phyloP scores from a whole-genome alignment of 1,140 invertebrate genomes.

The Apolygus lucorum region DNA sequence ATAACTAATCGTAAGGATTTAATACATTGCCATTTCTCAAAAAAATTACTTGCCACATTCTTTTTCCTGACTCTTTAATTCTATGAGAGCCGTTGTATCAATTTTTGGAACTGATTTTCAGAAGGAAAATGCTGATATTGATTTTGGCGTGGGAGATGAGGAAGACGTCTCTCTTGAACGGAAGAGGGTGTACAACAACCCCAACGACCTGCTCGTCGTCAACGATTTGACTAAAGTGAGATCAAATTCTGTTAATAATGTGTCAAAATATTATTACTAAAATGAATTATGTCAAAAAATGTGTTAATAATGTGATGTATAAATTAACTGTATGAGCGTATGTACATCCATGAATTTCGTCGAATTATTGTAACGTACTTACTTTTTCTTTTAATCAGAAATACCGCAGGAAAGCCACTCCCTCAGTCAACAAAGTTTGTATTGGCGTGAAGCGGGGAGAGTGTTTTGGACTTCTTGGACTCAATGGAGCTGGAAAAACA shows the following conservation, averaged over 20 bases:
- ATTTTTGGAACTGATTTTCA: too few species aligned
- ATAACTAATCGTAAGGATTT: too few species aligned
- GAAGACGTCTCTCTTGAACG: constrained; percentile 32
- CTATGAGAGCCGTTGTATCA: too few species aligned
- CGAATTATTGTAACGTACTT: too few species aligned
- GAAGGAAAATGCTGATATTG: neutral
- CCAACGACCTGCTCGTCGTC: constrained; percentile 27
- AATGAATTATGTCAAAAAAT: too few species aligned
- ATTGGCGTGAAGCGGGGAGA: constrained; percentile 62
- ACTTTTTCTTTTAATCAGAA: neutral
- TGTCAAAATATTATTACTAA: too few species aligned
- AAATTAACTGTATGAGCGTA: too few species aligned
- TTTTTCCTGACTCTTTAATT: too few species aligned
- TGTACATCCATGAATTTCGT: too few species aligned
- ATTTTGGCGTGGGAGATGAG: constrained; percentile 17
- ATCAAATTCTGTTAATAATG: neutral
- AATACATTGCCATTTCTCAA: too few species aligned
- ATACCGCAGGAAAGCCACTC: constrained; percentile 29
- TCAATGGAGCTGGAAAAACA: constrained; percentile 84
- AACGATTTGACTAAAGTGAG: constrained; percentile 30
- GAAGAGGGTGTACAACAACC: constrained; percentile 20
- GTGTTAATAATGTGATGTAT: too few species aligned
- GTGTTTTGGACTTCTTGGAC: constrained; percentile 75
- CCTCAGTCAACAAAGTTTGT: constrained; percentile 59
- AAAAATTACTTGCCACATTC: too few species aligned